These are phyloP conservation scores for Seira musarum DNA, from an alignment of 2,888 invertebrate genomes.

Conservation along the genomic window DNA sequence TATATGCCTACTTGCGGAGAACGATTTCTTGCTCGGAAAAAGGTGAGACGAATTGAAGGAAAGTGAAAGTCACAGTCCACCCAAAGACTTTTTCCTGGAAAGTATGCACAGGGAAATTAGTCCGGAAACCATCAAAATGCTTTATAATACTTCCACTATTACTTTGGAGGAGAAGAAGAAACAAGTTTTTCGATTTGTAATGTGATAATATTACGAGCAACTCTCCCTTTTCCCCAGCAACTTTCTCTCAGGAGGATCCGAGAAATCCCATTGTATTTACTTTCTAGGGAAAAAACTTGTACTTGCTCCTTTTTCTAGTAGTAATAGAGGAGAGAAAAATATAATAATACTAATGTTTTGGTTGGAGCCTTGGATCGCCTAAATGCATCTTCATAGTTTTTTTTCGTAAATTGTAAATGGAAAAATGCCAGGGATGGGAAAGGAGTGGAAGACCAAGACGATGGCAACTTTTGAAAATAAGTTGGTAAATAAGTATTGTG, in stretches of 20 bases:
- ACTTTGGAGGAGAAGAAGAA: background rate
- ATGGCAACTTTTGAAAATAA: too few relatives aligned
- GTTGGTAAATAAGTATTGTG: too few relatives aligned
- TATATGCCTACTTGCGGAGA: too few relatives aligned
- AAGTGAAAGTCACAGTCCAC: too few relatives aligned
- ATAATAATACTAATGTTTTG: background rate
- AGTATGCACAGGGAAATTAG: constrained; percentile 50
- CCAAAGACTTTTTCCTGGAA: too few relatives aligned
- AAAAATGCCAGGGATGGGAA: background rate
- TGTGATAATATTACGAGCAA: background rate
- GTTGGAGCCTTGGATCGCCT: too few relatives aligned
- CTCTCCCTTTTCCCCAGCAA: background rate
- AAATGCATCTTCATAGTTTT: too few relatives aligned
- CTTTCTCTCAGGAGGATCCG: background rate
- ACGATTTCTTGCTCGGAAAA: background rate
- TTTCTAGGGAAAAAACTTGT: background rate
- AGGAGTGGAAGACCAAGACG: too few relatives aligned
- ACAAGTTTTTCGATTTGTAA: background rate
- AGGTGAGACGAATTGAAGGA: too few relatives aligned
- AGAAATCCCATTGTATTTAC: background rate
- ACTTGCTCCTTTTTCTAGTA: background rate
- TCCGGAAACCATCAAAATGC: constrained; percentile 55
- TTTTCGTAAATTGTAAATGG: background rate
- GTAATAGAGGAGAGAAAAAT: background rate
- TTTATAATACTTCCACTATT: background rate